These are phyloP conservation scores for Micropterix aruncella DNA, from an alignment of 2,888 invertebrate genomes.

Conservation along the genomic window DNA sequence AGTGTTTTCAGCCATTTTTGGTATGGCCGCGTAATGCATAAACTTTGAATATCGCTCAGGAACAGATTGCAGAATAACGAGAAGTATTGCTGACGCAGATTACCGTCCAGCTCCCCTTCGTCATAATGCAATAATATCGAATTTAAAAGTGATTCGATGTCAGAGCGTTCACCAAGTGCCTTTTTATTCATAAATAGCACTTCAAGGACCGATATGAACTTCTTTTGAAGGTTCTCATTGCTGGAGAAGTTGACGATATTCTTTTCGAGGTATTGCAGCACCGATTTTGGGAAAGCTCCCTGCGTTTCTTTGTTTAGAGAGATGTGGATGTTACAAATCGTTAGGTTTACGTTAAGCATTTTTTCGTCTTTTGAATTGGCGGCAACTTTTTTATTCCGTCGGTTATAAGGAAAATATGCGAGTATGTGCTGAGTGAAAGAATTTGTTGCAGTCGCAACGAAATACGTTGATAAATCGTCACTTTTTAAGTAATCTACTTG, in stretches of 20 bases:
- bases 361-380: slow-evolving; percentile 21
- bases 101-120: slow-evolving; percentile 18
- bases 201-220: slow-evolving; percentile 7
- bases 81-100: slow-evolving; percentile 27
- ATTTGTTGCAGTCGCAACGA: slow-evolving; percentile 35
- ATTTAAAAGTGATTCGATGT: slow-evolving; percentile 24
- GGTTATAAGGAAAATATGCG: slow-evolving; percentile 41
- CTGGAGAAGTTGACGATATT: slow-evolving; percentile 4
- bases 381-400: slow-evolving; percentile 22
- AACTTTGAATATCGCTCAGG: slow-evolving; percentile 25
- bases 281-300: not conserved
- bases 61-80: slow-evolving; percentile 30
- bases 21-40: slow-evolving; percentile 27
- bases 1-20: slow-evolving; percentile 36
- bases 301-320: slow-evolving; percentile 21
- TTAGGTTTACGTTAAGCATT: slow-evolving; percentile 39
- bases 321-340: slow-evolving; percentile 35
- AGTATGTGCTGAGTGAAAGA: slow-evolving; percentile 42
- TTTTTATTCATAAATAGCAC: slow-evolving; percentile 16
- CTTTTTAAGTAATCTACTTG: slow-evolving; percentile 22
- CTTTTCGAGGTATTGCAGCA: slow-evolving; percentile 8
- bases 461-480: slow-evolving; percentile 26
- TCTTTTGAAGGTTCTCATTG: slow-evolving; percentile 5
- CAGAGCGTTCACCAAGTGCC: slow-evolving; percentile 22
- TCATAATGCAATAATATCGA: slow-evolving; percentile 29